A percentile compares a stretch with the other conserved stretches of the same genome.
Conservation (phyloP, 1,140 invertebrate genomes). For the Lanistes nyassanus region DNA sequence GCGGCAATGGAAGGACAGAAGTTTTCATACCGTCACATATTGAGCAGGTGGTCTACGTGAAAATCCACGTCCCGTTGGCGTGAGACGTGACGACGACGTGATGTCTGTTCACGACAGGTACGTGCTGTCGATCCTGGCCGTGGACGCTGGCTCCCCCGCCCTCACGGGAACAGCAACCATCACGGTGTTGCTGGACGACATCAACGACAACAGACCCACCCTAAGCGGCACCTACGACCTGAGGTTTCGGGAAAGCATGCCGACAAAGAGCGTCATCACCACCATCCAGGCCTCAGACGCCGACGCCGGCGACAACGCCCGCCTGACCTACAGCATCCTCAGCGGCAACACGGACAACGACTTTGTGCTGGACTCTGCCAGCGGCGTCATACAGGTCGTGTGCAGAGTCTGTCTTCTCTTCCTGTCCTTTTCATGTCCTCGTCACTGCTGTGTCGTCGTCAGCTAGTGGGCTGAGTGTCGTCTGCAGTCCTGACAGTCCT, state of each 20-base stretch:
- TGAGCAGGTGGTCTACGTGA: too few species aligned
- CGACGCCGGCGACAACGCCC: slow-evolving; percentile 44
- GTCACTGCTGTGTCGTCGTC: background rate
- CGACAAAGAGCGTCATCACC: slow-evolving; percentile 40
- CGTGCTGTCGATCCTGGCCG: background rate
- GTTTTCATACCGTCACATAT: too few species aligned
- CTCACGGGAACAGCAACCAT: slow-evolving; percentile 44
- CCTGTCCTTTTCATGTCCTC: background rate
- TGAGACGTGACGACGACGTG: too few species aligned
- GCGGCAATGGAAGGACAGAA: too few species aligned
- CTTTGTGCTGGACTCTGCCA: slow-evolving; percentile 39
- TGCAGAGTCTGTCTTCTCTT: background rate
- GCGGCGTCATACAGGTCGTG: slow-evolving; percentile 46
- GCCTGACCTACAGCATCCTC: slow-evolving; percentile 41
- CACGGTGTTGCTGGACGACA: slow-evolving; percentile 45
- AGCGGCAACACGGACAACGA: slow-evolving; percentile 40
- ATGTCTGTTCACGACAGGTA: background rate
- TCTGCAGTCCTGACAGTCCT: too few species aligned
- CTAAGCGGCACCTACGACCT: slow-evolving; percentile 42
- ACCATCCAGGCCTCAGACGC: slow-evolving; percentile 45
- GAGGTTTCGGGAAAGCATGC: slow-evolving; percentile 45
- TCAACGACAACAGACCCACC: slow-evolving; percentile 38
- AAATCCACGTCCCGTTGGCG: too few species aligned
- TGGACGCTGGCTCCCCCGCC: slow-evolving; percentile 20
- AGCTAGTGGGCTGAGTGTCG: background rate